Conservation (phyloP, 23 tunicate genomes). For the Diplosoma virens region DNA sequence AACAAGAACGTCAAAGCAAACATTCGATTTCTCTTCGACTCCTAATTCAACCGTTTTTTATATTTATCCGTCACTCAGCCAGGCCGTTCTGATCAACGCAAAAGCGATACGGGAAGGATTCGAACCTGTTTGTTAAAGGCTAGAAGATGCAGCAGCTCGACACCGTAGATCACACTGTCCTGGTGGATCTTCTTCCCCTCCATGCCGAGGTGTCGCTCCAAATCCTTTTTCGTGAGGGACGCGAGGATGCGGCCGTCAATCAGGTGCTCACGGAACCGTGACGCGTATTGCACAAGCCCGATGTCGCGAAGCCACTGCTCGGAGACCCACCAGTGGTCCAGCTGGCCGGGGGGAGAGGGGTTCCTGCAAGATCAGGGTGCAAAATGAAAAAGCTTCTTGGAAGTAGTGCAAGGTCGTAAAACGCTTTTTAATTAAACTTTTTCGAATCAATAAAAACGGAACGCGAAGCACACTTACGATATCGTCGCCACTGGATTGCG, state of each 20-base stretch:
- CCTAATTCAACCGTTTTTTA: no score
- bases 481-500: conserved; percentile 60
- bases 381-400: no score
- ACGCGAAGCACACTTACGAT: conserved; percentile 7
- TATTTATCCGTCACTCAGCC: no score
- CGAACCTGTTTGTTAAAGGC: conserved; percentile 61
- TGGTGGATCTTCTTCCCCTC: conserved; percentile 52
- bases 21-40: no score
- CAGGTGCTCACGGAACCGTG: conserved; percentile 59
- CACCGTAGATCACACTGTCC: conserved; percentile 45
- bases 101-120: no score
- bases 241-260: conserved; percentile 56
- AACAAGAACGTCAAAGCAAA: no score
- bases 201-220: conserved; percentile 48
- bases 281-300: conserved; percentile 52
- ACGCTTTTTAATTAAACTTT: not conserved
- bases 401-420: no score
- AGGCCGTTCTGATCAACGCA: no score
- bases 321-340: conserved; percentile 82
- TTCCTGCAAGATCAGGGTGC: conserved; percentile 48
- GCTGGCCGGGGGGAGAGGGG: conserved; percentile 62
- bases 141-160: conserved; percentile 55
- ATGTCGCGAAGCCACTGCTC: conserved; percentile 68
- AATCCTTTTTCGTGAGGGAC: conserved; percentile 40
- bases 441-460: not conserved